Evolutionary conservation across 2,888 invertebrate species (phyloP), one percentile per base, ranked within the genome.

Genomic region (Deilephila elpenor): DNA sequence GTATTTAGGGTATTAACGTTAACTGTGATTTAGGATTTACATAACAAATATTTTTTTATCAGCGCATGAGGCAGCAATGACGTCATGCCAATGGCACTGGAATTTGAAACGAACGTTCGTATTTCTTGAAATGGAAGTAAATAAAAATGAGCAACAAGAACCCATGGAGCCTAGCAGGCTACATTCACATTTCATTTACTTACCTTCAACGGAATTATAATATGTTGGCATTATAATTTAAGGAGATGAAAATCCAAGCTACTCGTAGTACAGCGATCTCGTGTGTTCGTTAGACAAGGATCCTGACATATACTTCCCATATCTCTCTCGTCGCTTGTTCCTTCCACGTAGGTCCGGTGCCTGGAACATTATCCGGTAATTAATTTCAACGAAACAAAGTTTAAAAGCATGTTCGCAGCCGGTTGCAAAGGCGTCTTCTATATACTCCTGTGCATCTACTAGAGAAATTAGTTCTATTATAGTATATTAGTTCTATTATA

Each of bases 371-470:
- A 37, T 64, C 64, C 44, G 44, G 64, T 64, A 64, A 64, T 64
- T 64, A 64, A 44, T 64, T 44, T 44, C n/a, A 44, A 64, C 44
- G 64, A 37, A 44, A 44, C 64, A 64, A 64, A 64, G 64, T 44
- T n/a, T 20, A 64, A 64, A 37, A 64, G 64, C 14, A 44, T 44
- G 37, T 64, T 20, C 20, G 19, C 64, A 44, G 29, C 29, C 29
- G 29, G 60, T 17, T 60, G 60, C 17, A 60, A 29, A 29, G 29
- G 60, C n/a, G 37, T 64, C 64, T 29, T 3, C 29, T 20, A 44
- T 20, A 44, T n/a, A 20, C 37, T 44, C 37, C 20, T 20, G 11
- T 20, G 62, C 34, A 37, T 6, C n/a, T 62, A 62, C 34, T 7
- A 14, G 17, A 29, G 5, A 60, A 60, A 60, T 60, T 25, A 60